Percentiles rank a stretch among this genome's conserved stretches.
Evolutionary conservation across 1,140 invertebrate genomes (phyloP).

Genomic region (Megalopta genalis): DNA sequence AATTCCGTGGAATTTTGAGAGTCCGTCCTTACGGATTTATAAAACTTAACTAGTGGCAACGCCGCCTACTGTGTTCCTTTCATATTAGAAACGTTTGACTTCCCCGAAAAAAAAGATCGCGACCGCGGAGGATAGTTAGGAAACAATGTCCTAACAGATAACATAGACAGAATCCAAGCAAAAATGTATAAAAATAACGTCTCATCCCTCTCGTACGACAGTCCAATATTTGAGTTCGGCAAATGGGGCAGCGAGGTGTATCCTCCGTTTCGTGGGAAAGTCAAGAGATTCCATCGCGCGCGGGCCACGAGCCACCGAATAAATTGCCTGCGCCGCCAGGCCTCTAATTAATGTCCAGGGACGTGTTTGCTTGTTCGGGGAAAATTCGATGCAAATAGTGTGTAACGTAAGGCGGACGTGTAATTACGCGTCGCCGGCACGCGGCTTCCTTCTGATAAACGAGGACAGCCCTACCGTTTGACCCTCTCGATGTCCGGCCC

Average conservation of each 20-base stretch:
- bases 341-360: slow-evolving; percentile 44
- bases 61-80: too few species aligned
- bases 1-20: too few species aligned
- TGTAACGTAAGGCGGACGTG: slow-evolving; percentile 51
- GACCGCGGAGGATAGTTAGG: too few species aligned
- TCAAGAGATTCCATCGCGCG: slow-evolving; percentile 53
- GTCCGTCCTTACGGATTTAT: too few species aligned
- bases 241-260: not conserved
- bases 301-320: slow-evolving; percentile 18
- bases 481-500: slow-evolving; percentile 53
- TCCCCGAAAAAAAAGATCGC: too few species aligned
- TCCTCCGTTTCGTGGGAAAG: slow-evolving; percentile 42
- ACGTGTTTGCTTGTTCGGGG: slow-evolving; percentile 35
- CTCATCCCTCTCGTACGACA: not conserved
- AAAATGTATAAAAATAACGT: not conserved
- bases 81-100: too few species aligned
- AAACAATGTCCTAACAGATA: too few species aligned
- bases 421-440: slow-evolving; percentile 73
- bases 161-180: not conserved
- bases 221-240: not conserved
- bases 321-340: slow-evolving; percentile 37
- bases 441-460: slow-evolving; percentile 71
- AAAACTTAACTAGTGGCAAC: too few species aligned
- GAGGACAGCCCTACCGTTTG: slow-evolving; percentile 59
- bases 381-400: slow-evolving; percentile 31